These are phyloP conservation scores for Heliornis fulica DNA, from an alignment of 2,113 vertebrate genomes.

Conservation along the genomic window DNA sequence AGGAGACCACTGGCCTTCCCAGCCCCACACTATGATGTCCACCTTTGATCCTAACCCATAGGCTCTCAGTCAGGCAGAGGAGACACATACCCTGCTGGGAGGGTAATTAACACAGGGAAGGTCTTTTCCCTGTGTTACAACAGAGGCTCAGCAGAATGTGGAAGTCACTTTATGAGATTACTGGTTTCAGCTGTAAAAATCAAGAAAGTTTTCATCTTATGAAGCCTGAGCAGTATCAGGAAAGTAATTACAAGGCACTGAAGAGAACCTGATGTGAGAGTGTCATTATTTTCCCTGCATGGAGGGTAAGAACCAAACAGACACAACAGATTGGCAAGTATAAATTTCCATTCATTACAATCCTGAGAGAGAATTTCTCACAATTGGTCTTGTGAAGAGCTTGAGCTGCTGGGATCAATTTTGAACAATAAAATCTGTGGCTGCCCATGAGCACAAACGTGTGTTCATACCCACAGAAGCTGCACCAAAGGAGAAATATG, in stretches of 20 bases:
- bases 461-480: rapidly evolving
- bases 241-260: background rate
- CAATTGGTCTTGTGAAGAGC: background rate
- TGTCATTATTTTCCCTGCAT: background rate
- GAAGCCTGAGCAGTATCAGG: background rate
- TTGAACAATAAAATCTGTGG: background rate
- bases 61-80: no score
- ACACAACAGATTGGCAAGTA: background rate
- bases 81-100: background rate
- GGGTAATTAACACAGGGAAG: background rate
- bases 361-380: background rate
- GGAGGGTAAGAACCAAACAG: background rate
- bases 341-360: background rate
- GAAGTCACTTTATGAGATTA: background rate
- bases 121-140: background rate
- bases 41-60: no score
- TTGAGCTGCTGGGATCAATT: background rate
- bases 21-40: no score
- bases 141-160: background rate
- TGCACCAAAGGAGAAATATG: background rate
- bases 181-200: background rate
- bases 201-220: background rate
- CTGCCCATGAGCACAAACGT: background rate
- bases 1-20: no score
- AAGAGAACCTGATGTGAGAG: background rate